Evolutionary conservation across 2,888 invertebrate genomes (phyloP).

Genomic region (Dicyrtomina minuta): DNA sequence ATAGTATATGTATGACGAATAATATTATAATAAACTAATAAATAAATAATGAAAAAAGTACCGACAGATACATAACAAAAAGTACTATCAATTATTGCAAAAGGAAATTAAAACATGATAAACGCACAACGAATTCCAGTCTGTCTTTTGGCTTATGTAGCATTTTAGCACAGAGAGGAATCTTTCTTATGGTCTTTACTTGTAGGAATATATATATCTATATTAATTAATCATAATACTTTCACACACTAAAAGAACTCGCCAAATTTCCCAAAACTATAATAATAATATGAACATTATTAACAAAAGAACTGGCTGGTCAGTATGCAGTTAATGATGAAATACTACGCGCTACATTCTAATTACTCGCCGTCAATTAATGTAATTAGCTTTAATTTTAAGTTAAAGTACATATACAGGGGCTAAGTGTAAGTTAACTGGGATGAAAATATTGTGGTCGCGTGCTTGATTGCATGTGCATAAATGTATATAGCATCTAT

Average conservation of each 20-base stretch:
- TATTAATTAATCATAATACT: background rate
- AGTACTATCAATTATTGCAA: background rate
- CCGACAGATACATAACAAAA: background rate
- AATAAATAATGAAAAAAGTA: background rate
- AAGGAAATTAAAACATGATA: background rate
- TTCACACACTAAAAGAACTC: background rate
- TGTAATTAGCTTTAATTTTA: too few relatives aligned
- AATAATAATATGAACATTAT: background rate
- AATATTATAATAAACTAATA: slow-evolving; percentile 6
- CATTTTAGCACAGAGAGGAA: slow-evolving; percentile 26
- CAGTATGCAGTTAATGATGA: too few relatives aligned
- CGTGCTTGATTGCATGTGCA: too few relatives aligned
- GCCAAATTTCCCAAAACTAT: background rate
- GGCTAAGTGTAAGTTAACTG: too few relatives aligned
- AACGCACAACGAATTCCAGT: background rate
- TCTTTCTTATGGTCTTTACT: background rate
- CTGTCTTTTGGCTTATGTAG: slow-evolving; percentile 22
- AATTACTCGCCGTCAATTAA: too few relatives aligned
- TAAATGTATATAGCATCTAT: too few relatives aligned
- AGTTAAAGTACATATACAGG: too few relatives aligned
- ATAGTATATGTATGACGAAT: too few relatives aligned
- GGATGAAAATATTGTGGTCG: too few relatives aligned
- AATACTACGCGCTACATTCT: too few relatives aligned
- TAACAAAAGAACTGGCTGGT: too few relatives aligned
- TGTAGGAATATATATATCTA: background rate